These are phyloP conservation scores for Tokudaia muenninki DNA, from an alignment of 2,797 vertebrate species.

Conservation along the genomic window DNA sequence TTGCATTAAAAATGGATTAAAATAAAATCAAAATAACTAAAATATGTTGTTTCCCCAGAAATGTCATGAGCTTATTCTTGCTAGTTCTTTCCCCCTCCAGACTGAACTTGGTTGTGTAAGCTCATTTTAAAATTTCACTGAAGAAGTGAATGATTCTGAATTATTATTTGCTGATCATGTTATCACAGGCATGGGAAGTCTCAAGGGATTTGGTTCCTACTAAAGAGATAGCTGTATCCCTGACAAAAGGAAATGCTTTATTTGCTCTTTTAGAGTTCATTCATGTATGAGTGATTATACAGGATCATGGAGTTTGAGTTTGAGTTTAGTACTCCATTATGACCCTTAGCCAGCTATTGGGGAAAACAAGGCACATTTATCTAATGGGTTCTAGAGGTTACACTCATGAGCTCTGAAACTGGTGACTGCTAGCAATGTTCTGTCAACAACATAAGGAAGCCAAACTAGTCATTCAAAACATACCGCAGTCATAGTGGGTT, in stretches of 20 bases:
- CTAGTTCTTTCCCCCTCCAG: background rate
- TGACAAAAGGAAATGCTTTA: background rate
- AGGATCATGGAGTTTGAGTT: too few species aligned
- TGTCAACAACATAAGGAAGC: slow-evolving; percentile 4
- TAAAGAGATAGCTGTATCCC: background rate
- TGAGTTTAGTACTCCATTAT: background rate
- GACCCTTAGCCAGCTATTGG: background rate
- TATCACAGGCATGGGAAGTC: background rate
- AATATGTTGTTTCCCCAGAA: background rate
- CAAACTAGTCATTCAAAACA: background rate
- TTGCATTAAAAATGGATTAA: background rate
- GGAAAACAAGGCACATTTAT: background rate
- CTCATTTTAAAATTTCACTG: slow-evolving; percentile 1
- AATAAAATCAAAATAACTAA: background rate
- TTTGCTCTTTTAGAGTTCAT: background rate
- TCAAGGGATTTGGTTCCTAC: background rate
- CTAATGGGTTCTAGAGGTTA: background rate
- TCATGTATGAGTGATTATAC: background rate
- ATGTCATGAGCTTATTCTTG: background rate
- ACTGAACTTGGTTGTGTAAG: background rate
- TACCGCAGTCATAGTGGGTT: background rate
- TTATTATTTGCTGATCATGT: background rate
- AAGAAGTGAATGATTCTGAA: background rate
- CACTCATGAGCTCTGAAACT: background rate
- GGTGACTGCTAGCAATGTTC: background rate